Evolutionary conservation across 2,888 invertebrate species (phyloP), one percentile per base, ranked within the genome.

Genomic region (Archaeoteleia sp.): DNA sequence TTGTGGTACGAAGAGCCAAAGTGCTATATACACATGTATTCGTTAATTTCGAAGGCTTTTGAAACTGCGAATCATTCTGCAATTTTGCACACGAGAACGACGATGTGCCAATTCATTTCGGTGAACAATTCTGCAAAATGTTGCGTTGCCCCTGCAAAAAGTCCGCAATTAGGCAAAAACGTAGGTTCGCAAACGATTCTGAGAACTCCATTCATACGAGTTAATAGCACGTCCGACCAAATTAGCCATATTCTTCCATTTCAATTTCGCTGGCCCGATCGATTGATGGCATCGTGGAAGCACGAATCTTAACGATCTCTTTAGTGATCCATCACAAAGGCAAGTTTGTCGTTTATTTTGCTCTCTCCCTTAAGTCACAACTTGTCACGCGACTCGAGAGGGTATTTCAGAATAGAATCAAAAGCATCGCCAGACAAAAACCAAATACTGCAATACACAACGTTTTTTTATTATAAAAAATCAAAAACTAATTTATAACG

Each of bases 161-260:
- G 48, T 37, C 58, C 46, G 35, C 45, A 65, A 72, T 69, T 69
- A 60, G 49, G 51, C 58, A 53, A 53, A 55, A 54, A 43, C 45
- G 29, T 46, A 14, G 61, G 51, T 39, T 51, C 51, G 10, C 49
- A 61, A 57, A 45, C 25, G 45, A 35, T 67, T 67, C 67, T 39
- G 8, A 55, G 61, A 61, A 67, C 27, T 61, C 17, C 61, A 61
- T 61, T 67, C 55, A 61, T 67, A 61, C 54, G 14, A 17, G 46
- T 45, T 61, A 67, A 67, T 66, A 58, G 54, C 54, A 53, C 39
- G 25, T 12, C 9, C 10, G 4, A 45, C 46, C 49, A 60, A 66
- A 66, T 67, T 67, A 61, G 60, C 60, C 49, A 39, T 48, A 54
- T 43, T 54, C 54, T 66, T 60, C 49, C 60, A 66, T 55, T 67